Conservation (phyloP, 35 echinoderm and acorn worm genomes). For the Nesometra sesokonis region DNA sequence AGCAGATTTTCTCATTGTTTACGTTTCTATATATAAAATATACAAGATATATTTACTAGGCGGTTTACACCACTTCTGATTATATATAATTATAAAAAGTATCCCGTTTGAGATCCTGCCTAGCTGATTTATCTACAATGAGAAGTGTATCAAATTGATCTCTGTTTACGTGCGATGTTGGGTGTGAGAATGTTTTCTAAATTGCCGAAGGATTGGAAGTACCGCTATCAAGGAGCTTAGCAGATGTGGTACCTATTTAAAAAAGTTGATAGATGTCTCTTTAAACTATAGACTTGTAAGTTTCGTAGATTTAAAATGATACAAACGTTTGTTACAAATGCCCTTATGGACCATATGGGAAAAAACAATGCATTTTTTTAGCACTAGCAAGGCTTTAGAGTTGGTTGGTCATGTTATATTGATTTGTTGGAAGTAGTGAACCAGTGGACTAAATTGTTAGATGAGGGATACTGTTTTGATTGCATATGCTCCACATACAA, state of each 20-base stretch:
- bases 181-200: not conserved
- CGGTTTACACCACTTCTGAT: no score
- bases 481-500: not conserved
- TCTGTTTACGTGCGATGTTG: no score
- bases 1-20: no score
- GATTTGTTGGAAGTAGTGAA: conserved; percentile 2
- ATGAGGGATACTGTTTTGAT: conserved; percentile 1
- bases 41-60: no score
- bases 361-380: no score
- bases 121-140: no score
- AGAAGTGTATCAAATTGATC: no score
- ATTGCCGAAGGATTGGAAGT: not conserved
- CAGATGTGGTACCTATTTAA: conserved; percentile 15
- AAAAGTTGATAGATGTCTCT: not conserved
- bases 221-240: not conserved
- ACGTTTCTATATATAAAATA: no score
- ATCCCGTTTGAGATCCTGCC: no score
- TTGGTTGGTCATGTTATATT: not conserved
- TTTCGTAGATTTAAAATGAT: not conserved
- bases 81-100: no score
- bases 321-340: conserved; percentile 2
- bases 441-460: conserved; percentile 25
- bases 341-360: not conserved
- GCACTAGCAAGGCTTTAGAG: not conserved
- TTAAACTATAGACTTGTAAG: not conserved